These are phyloP conservation scores for Heliconius ismenius DNA, from an alignment of 2,888 invertebrate genomes.

Conservation along the genomic window DNA sequence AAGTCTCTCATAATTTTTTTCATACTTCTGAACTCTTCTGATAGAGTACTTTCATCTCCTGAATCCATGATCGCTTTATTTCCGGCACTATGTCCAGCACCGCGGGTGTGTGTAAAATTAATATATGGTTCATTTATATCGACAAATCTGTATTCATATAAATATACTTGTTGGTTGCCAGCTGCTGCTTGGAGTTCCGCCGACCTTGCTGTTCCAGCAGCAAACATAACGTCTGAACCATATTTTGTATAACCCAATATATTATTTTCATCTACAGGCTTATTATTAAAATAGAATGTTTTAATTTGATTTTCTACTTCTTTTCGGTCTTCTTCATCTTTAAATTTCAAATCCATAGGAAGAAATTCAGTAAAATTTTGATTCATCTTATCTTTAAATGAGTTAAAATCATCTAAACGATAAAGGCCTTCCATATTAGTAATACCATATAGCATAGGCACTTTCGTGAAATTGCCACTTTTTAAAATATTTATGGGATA, in stretches of 20 bases:
- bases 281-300: constrained; percentile 52
- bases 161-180: constrained; percentile 56
- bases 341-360: constrained; percentile 57
- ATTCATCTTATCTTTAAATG: constrained; percentile 56
- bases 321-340: constrained; percentile 51
- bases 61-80: constrained; percentile 25
- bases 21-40: too few species aligned
- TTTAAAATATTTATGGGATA: constrained; percentile 51
- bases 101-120: constrained; percentile 48
- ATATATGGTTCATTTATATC: constrained; percentile 49
- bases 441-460: constrained; percentile 58
- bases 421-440: constrained; percentile 55
- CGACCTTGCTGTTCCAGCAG: constrained; percentile 49
- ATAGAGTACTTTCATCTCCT: too few species aligned
- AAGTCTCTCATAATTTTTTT: too few species aligned
- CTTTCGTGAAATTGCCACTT: constrained; percentile 51
- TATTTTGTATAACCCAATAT: constrained; percentile 55
- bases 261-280: constrained; percentile 48
- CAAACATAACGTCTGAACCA: constrained; percentile 62
- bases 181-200: constrained; percentile 51
- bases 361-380: constrained; percentile 58
- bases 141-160: constrained; percentile 58
- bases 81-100: constrained; percentile 52
- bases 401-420: constrained; percentile 45
- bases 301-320: constrained; percentile 51